These are phyloP conservation scores for Pomatostomus ruficeps DNA, from an alignment of 2,113 vertebrate genomes.

Conservation along the genomic window DNA sequence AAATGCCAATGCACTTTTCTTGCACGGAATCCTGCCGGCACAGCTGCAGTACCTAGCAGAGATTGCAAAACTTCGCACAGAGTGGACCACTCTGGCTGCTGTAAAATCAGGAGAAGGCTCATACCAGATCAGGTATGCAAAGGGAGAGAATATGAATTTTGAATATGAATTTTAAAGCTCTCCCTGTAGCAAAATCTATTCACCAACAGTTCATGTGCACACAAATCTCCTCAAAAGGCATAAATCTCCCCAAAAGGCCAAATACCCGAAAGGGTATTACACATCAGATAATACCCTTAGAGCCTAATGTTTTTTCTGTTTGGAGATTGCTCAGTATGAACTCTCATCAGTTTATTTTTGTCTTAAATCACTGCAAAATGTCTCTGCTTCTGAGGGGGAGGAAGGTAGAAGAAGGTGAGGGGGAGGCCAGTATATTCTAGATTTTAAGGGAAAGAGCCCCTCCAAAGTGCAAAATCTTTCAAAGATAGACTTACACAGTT, in stretches of 20 bases:
- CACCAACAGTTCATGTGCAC: background rate
- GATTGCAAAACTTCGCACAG: fast-evolving
- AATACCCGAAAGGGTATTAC: too few relatives aligned
- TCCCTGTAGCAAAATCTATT: background rate
- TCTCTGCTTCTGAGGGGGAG: background rate
- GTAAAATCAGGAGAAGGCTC: background rate
- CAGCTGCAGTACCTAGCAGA: background rate
- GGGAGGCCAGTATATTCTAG: background rate
- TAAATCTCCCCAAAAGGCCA: too few relatives aligned
- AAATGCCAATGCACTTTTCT: background rate
- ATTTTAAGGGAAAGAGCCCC: background rate
- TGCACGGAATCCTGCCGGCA: background rate
- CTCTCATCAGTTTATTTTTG: background rate
- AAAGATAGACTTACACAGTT: background rate
- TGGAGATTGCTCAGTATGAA: background rate
- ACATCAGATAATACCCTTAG: background rate
- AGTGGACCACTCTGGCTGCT: background rate
- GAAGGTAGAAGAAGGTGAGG: background rate
- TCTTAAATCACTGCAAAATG: background rate
- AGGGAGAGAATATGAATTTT: background rate
- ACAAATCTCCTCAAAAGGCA: background rate
- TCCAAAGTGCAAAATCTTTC: background rate
- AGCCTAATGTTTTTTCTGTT: background rate
- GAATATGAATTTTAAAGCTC: background rate
- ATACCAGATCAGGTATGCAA: background rate